Evolutionary conservation across 2,113 vertebrate species (phyloP).

Genomic region (Melospiza melodia): DNA sequence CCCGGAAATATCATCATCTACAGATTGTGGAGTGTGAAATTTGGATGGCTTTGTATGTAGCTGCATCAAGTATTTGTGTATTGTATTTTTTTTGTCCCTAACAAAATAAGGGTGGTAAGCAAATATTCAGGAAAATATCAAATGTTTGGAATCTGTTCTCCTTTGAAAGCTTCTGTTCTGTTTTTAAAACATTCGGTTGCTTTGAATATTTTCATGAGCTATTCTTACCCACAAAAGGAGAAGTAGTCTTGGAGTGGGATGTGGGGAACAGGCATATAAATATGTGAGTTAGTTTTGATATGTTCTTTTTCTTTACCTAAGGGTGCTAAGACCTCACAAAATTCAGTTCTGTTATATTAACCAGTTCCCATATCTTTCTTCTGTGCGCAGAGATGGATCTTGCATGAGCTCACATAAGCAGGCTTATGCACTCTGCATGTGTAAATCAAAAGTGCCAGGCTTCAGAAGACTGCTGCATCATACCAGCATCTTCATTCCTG

Average conservation of each 20-base stretch:
- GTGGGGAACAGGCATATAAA: constrained; percentile 17
- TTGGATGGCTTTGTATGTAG: constrained; percentile 62
- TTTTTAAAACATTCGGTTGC: constrained; percentile 29
- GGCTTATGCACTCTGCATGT: not conserved
- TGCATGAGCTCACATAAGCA: not conserved
- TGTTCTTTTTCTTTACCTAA: not conserved
- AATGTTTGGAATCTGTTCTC: constrained; percentile 61
- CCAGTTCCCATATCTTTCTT: not conserved
- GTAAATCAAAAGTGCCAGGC: not conserved
- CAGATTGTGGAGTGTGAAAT: constrained; percentile 67
- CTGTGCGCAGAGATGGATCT: not conserved
- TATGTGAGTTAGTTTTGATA: not conserved
- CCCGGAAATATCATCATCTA: constrained; percentile 63
- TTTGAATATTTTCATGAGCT: constrained; percentile 47
- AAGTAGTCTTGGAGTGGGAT: constrained; percentile 17
- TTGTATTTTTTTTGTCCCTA: constrained; percentile 44
- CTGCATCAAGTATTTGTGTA: constrained; percentile 58
- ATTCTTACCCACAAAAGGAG: constrained; percentile 34
- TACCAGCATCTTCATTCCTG: not conserved
- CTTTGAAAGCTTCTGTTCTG: constrained; percentile 61
- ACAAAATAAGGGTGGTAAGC: constrained; percentile 56
- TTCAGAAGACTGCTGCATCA: not conserved
- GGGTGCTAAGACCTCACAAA: not conserved
- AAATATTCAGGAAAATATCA: constrained; percentile 60
- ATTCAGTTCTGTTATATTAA: not conserved